Conservation (phyloP, 2,888 invertebrate genomes). For the Orthosia cruda region DNA sequence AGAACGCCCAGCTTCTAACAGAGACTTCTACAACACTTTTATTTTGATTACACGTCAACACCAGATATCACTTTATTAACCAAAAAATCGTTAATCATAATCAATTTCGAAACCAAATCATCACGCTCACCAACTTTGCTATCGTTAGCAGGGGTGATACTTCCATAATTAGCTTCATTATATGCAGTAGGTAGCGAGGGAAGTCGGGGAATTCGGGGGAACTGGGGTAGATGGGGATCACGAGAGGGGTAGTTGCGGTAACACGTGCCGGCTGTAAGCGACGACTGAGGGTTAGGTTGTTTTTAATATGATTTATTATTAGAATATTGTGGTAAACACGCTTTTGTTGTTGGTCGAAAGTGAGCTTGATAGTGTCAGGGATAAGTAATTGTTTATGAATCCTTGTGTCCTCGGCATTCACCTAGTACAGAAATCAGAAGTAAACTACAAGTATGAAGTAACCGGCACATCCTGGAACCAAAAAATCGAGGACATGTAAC, state of each 20-base stretch:
- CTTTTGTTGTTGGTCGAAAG: neutral
- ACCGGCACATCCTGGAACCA: no score
- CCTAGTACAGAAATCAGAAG: neutral
- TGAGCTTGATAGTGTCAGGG: neutral
- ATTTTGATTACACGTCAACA: neutral
- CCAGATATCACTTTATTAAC: slow-evolving; percentile 18
- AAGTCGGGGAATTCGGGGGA: slow-evolving; percentile 15
- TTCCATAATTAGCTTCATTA: slow-evolving; percentile 65
- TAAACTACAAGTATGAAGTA: no score
- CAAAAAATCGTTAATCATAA: slow-evolving; percentile 46
- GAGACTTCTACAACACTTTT: neutral
- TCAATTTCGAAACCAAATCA: slow-evolving; percentile 41
- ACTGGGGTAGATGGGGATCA: slow-evolving; percentile 38
- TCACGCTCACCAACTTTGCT: slow-evolving; percentile 30
- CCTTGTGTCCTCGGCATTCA: neutral
- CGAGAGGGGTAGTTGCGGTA: slow-evolving; percentile 46
- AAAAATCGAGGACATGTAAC: no score
- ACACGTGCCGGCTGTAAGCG: slow-evolving; percentile 59
- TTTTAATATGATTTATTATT: slow-evolving; percentile 59
- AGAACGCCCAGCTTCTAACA: neutral
- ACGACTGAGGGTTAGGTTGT: slow-evolving; percentile 45
- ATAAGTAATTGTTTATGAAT: no score
- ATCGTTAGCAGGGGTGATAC: slow-evolving; percentile 49
- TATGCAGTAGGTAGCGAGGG: slow-evolving; percentile 53
- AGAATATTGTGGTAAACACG: neutral